phyloP scores from a whole-genome alignment of 2,113 vertebrate genomes.

The Daubentonia madagascariensis region DNA sequence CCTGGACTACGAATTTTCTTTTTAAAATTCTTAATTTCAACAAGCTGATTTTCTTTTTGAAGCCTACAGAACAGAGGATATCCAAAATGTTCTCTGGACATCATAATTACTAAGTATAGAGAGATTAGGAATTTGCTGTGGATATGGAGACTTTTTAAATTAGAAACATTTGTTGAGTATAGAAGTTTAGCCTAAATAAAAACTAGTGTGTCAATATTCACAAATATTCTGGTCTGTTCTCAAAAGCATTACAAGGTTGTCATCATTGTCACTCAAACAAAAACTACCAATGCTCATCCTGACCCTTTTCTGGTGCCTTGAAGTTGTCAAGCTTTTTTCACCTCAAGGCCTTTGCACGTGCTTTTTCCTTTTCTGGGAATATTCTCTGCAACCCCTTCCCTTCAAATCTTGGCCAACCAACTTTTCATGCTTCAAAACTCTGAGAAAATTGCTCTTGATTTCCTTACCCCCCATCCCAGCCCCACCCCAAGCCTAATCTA shows the following conservation, averaged over 20 bases:
- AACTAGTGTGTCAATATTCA: background rate
- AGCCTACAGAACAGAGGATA: background rate
- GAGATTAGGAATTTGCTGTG: background rate
- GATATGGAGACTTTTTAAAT: background rate
- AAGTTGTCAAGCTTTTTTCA: background rate
- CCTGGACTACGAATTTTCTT: background rate
- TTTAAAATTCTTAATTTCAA: background rate
- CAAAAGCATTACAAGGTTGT: background rate
- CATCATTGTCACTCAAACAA: background rate
- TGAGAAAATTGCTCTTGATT: background rate
- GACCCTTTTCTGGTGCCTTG: background rate
- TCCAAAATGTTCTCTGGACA: background rate
- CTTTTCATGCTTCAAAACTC: background rate
- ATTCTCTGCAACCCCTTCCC: background rate
- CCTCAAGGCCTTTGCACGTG: background rate
- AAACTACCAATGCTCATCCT: background rate
- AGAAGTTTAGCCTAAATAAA: background rate
- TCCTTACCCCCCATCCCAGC: fast-evolving
- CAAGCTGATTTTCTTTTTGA: background rate
- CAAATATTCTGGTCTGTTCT: background rate
- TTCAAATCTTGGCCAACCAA: background rate
- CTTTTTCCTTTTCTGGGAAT: background rate
- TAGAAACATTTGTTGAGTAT: background rate
- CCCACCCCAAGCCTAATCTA: background rate
- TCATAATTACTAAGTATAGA: background rate